phyloP scores from a whole-genome alignment of 2,797 vertebrate genomes.

The Alectoris magna region DNA sequence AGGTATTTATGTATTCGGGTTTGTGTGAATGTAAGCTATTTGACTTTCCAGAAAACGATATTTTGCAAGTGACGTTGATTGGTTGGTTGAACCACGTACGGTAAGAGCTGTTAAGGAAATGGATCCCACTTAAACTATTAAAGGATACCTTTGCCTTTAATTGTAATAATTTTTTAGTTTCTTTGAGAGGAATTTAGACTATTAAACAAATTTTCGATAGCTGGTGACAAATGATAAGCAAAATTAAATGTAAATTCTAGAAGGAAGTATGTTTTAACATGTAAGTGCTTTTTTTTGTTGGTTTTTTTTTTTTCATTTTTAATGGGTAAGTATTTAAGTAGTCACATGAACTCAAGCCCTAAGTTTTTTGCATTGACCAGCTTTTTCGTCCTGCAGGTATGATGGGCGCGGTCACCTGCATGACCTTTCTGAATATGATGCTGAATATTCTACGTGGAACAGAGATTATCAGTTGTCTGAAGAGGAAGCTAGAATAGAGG shows the following conservation, averaged over 20 bases:
- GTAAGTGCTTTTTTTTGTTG: slow-evolving; percentile 50
- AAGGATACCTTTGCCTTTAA: slow-evolving; percentile 75
- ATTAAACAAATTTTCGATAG: slow-evolving; percentile 72
- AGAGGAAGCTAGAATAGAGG: slow-evolving; percentile 96
- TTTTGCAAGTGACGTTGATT: slow-evolving; percentile 82
- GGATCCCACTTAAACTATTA: slow-evolving; percentile 70
- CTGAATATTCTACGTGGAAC: slow-evolving; percentile 95
- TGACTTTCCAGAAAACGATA: slow-evolving; percentile 81
- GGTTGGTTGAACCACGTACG: slow-evolving; percentile 90
- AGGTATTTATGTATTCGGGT: slow-evolving; percentile 99
- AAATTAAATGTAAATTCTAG: slow-evolving; percentile 72
- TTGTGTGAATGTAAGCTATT: slow-evolving; percentile 97
- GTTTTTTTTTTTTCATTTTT: slow-evolving; percentile 53
- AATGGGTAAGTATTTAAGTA: slow-evolving; percentile 79
- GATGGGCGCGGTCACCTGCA: slow-evolving; percentile 99
- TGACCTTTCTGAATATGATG: slow-evolving; percentile 99
- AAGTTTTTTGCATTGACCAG: slow-evolving; percentile 81
- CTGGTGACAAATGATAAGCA: slow-evolving; percentile 75
- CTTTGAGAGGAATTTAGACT: slow-evolving; percentile 66
- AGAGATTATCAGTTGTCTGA: slow-evolving; percentile 95
- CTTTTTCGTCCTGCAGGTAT: slow-evolving; percentile 91
- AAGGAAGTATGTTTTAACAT: slow-evolving; percentile 54
- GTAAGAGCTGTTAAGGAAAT: slow-evolving; percentile 87
- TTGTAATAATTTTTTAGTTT: slow-evolving; percentile 65
- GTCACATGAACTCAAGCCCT: slow-evolving; percentile 49